A percentile compares a stretch with the other conserved stretches of the same genome.
These are phyloP conservation scores for Haliaeetus leucogaster DNA, from an alignment of 2,113 vertebrate genomes.

Conservation along the genomic window DNA sequence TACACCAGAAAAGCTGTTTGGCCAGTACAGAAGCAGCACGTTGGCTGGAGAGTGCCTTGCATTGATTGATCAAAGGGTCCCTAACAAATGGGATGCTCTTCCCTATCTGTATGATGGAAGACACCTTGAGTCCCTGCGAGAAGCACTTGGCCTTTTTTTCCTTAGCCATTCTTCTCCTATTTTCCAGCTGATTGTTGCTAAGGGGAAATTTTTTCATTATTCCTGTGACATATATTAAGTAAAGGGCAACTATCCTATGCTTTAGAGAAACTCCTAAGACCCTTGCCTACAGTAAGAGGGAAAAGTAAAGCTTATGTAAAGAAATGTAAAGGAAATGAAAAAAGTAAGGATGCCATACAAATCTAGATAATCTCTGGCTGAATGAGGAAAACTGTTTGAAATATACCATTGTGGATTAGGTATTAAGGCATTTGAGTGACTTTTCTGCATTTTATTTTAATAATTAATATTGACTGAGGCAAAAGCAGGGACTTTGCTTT, in stretches of 20 bases:
- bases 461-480: not conserved
- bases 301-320: not conserved
- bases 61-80: not conserved
- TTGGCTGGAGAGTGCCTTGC: not conserved
- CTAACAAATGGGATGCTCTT: not conserved
- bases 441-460: not conserved
- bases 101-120: not conserved
- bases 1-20: not conserved
- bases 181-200: not conserved
- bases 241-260: not conserved
- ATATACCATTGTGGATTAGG: not conserved
- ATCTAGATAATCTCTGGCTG: not conserved
- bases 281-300: not conserved
- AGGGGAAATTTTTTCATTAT: not conserved
- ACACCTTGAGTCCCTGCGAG: not conserved
- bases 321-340: not conserved
- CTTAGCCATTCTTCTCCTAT: not conserved
- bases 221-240: not conserved
- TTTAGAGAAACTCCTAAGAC: not conserved
- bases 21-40: not conserved
- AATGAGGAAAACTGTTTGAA: not conserved
- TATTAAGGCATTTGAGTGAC: not conserved
- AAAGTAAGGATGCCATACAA: not conserved
- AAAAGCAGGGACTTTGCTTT: not conserved
- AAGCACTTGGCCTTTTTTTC: not conserved